Conservation (phyloP, 2,113 vertebrate species). For the Ceyx melanurus region DNA sequence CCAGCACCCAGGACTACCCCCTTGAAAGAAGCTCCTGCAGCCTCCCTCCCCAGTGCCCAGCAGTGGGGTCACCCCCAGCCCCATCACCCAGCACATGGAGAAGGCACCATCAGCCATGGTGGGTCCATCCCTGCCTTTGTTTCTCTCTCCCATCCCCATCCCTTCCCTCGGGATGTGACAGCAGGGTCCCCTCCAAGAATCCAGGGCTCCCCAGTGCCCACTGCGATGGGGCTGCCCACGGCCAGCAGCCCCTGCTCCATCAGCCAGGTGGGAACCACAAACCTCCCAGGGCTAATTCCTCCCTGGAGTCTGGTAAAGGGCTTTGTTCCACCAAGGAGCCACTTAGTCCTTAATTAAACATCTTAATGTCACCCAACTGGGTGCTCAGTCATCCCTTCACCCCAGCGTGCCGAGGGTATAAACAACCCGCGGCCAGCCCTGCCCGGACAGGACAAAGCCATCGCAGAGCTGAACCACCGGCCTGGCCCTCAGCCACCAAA, state of each 20-base stretch:
- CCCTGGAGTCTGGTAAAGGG: background rate
- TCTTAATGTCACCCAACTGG: background rate
- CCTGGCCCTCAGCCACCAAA: background rate
- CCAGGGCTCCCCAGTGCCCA: fast-evolving
- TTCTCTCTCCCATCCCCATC: background rate
- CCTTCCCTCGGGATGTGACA: background rate
- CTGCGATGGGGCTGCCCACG: fast-evolving
- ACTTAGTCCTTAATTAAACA: background rate
- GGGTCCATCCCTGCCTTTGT: background rate
- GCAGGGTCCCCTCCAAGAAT: background rate
- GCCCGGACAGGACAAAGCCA: background rate
- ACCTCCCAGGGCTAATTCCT: constrained; percentile 17
- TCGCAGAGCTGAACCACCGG: background rate
- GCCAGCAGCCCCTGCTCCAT: background rate
- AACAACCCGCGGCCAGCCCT: background rate
- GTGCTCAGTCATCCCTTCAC: background rate
- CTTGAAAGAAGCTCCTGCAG: background rate
- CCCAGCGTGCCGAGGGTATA: background rate
- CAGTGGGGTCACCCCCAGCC: fast-evolving
- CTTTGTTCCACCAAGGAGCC: background rate
- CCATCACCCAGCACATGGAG: fast-evolving
- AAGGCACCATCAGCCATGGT: background rate
- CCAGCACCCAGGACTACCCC: background rate
- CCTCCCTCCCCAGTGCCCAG: background rate
- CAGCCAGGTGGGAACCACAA: background rate